Base-by-base conservation (phyloP, 1,140 invertebrate genomes). In the Lepidurus packardi region DNA sequence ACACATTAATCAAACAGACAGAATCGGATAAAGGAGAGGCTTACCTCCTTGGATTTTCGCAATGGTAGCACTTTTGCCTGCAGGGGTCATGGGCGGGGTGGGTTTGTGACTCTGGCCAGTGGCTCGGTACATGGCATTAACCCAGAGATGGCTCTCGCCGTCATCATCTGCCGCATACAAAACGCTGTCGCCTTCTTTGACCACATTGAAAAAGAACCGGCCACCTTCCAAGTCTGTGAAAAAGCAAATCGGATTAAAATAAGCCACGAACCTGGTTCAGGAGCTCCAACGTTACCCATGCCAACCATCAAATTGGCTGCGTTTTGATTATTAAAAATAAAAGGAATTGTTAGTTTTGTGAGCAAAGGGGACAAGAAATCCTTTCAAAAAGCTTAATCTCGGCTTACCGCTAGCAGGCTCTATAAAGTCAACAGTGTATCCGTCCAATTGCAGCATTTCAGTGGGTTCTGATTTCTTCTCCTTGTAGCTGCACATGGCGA, bases 51-150 rank as follows among this genome's bases (percentile, higher is more conserved):
- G 93, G 83, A 94, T 92, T 85, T 95, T 93, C 8, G 93, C 94
- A 82, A 95, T 91, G 1, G 92, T 92, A 10, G 92, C 93, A 85
- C 93, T 94, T 83, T 93, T 93, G 65, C 82, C 84, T 77, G 93
- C 92, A 34, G 90, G 87, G 1, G 93, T 93, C 13, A 93, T 88
- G 7, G 96, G 95, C 34, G 97, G 96, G 10, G 96, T 95, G 2
- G 98, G 98, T 84, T 99, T 99, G 85, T 99, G 97, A 34, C 96
- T 95, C 85, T 99, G 98, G 3, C 98, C 98, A 1, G 98, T 99
- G 7, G 98, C 98, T 81, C 98, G 88, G 84, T 99, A 99, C 88
- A 99, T 91, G 0, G 98, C 98, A 92, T 96, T 96, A 8, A 99
- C 97, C 98, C 98, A 99, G 76, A 98, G 86, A 83, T 98, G 96